phyloP scores from a whole-genome alignment of 30 jellyfish, hydroid and myxozoan genomes.

The Hydractinia symbiolongicarpus region DNA sequence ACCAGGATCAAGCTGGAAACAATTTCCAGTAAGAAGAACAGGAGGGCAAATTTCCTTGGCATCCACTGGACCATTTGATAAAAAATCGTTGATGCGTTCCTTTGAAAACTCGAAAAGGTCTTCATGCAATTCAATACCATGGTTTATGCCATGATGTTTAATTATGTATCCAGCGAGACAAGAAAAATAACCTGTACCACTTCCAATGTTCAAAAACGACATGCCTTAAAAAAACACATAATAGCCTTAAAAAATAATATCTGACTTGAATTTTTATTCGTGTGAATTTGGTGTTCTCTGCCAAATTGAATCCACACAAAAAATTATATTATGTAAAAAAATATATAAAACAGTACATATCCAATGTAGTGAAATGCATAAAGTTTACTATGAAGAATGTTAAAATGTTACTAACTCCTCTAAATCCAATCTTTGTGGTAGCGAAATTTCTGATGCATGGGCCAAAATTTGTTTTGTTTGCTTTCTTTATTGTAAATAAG shows the following conservation, averaged over 20 bases:
- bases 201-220: slow-evolving; percentile 93
- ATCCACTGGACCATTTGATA: slow-evolving; percentile 54
- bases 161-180: slow-evolving; percentile 77
- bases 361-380: too few species aligned
- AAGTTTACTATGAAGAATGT: too few species aligned
- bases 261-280: background rate
- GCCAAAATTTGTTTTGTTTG: too few species aligned
- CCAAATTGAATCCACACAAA: too few species aligned
- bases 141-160: slow-evolving; percentile 76
- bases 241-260: background rate
- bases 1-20: slow-evolving; percentile 78
- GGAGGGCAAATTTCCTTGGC: slow-evolving; percentile 83
- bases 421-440: too few species aligned
- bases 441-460: too few species aligned
- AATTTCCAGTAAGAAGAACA: slow-evolving; percentile 70
- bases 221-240: slow-evolving; percentile 49
- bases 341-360: too few species aligned
- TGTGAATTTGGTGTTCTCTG: too few species aligned
- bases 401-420: too few species aligned
- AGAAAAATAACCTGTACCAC: slow-evolving; percentile 98
- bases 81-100: slow-evolving; percentile 46
- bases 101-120: slow-evolving; percentile 77
- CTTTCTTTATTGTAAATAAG: too few species aligned
- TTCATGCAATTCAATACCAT: slow-evolving; percentile 86
- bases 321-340: too few species aligned